These are phyloP conservation scores for Alentia gelatinosa DNA, from an alignment of 2,888 invertebrate species.

Conservation along the genomic window DNA sequence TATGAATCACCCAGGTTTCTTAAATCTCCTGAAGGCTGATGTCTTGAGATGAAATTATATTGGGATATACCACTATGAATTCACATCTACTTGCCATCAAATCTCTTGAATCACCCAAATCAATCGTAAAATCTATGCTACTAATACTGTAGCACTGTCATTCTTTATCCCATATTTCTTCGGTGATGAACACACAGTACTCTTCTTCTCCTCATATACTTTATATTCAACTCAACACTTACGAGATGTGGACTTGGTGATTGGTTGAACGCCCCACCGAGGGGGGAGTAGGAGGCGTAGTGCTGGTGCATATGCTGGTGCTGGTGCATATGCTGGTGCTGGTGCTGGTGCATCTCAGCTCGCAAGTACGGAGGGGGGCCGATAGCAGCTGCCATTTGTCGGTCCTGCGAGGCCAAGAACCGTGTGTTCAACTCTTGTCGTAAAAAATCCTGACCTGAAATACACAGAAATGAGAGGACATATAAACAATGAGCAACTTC, in stretches of 20 bases:
- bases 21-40: not conserved
- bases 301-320: constrained; percentile 92
- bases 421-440: constrained; percentile 94
- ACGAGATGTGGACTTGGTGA: constrained; percentile 38
- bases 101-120: too few species aligned
- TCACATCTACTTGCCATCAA: too few species aligned
- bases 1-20: not conserved
- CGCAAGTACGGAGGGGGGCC: constrained; percentile 85
- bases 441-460: constrained; percentile 85
- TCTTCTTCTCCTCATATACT: not conserved
- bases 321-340: constrained; percentile 83
- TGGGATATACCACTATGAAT: too few species aligned
- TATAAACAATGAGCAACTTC: not conserved
- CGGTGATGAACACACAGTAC: not conserved
- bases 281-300: constrained; percentile 65
- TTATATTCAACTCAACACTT: not conserved
- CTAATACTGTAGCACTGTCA: not conserved
- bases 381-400: constrained; percentile 72
- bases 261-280: constrained; percentile 34
- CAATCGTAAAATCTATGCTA: too few species aligned
- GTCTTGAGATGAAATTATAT: too few species aligned
- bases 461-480: not conserved
- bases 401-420: constrained; percentile 88
- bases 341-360: constrained; percentile 95
- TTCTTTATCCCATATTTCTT: not conserved